Evolutionary conservation across 92 coral and sea anemone genomes (phyloP).

Genomic region (Pocillopora grandis): DNA sequence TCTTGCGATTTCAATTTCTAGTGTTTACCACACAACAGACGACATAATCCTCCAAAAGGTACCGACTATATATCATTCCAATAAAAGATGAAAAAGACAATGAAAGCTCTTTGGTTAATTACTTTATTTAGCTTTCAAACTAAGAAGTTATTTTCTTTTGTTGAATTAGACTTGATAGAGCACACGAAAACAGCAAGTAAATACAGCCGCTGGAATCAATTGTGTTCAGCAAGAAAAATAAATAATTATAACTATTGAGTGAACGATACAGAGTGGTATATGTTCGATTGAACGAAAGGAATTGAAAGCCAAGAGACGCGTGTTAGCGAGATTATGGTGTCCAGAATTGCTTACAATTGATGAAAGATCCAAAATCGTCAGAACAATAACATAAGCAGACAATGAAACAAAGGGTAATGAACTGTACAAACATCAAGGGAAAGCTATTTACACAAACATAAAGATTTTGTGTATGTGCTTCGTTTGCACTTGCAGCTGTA

Average conservation of each 20-base stretch:
- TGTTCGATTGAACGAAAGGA: not conserved
- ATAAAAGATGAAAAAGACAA: not conserved
- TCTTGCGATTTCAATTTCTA: not conserved
- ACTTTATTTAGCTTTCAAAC: conserved; percentile 14
- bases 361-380: conserved; percentile 7
- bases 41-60: conserved; percentile 10
- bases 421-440: conserved; percentile 19
- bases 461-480: no score
- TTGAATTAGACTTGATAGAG: not conserved
- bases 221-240: not conserved
- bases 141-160: conserved; percentile 9
- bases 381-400: conserved; percentile 9
- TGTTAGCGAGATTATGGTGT: not conserved
- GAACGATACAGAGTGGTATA: not conserved
- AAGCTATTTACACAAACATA: conserved; percentile 3
- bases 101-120: conserved; percentile 1
- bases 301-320: no score
- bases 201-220: not conserved
- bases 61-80: not conserved
- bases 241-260: no score
- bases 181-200: not conserved
- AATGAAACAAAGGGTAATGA: not conserved
- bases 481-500: not conserved
- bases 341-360: conserved; percentile 3
- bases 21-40: conserved; percentile 3